phyloP scores from a whole-genome alignment of 2,888 invertebrate genomes.

The Diarsia dahlii region DNA sequence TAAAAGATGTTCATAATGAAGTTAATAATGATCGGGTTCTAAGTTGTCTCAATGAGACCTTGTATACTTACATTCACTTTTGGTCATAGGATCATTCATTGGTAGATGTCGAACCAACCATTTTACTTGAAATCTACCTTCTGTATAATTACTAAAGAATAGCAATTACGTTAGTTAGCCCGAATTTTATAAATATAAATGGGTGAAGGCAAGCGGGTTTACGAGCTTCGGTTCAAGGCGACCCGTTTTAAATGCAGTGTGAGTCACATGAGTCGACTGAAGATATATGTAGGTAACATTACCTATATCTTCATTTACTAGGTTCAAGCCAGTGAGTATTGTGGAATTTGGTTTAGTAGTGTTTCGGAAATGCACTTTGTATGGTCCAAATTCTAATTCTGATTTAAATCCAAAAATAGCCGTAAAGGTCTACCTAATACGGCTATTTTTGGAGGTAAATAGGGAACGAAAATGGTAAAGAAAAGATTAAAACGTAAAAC shows the following conservation, averaged over 20 bases:
- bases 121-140: too few relatives aligned
- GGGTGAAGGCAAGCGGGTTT: constrained; percentile 62
- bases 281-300: background rate
- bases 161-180: constrained; percentile 29
- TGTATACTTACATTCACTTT: too few relatives aligned
- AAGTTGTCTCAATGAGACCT: too few relatives aligned
- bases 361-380: background rate
- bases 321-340: background rate
- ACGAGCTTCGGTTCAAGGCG: constrained; percentile 59
- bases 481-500: background rate
- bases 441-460: background rate
- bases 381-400: background rate
- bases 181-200: constrained; percentile 62
- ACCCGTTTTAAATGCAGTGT: constrained; percentile 18
- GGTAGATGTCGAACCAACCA: background rate
- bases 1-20: background rate
- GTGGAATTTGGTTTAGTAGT: background rate
- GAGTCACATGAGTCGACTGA: constrained; percentile 39
- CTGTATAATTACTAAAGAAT: constrained; percentile 21
- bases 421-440: too few relatives aligned
- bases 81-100: too few relatives aligned
- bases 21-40: background rate
- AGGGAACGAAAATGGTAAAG: background rate
- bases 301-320: constrained; percentile 16
- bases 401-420: too few relatives aligned